A percentile compares a stretch with the other conserved stretches of the same genome.
Evolutionary conservation across 2,113 vertebrate species (phyloP).

Genomic region (Bufo gargarizans): DNA sequence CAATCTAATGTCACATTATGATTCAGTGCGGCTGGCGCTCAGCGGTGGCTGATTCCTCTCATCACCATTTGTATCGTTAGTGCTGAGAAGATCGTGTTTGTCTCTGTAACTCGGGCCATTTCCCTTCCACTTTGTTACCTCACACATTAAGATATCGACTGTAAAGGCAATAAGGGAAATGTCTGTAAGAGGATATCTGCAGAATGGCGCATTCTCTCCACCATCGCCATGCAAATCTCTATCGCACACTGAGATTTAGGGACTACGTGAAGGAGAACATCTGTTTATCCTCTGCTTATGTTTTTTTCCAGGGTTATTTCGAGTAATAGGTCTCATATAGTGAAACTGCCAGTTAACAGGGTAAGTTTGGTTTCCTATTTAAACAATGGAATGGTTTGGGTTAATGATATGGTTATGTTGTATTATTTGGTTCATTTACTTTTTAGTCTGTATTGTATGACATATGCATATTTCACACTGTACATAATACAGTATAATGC

Average conservation of each 20-base stretch:
- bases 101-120: background rate
- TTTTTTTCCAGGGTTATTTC: conserved; percentile 85
- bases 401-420: background rate
- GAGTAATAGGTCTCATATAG: conserved; percentile 92
- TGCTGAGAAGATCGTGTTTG: conserved; percentile 2
- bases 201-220: conserved; percentile 2
- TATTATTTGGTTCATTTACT: background rate
- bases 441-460: background rate
- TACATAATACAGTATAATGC: no score
- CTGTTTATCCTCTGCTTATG: conserved; percentile 43
- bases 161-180: conserved; percentile 14
- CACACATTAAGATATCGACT: conserved; percentile 5
- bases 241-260: conserved; percentile 23
- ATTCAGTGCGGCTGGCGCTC: background rate
- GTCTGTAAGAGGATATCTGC: conserved; percentile 11
- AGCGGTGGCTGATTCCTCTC: background rate
- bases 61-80: conserved; percentile 16
- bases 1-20: background rate
- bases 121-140: conserved; percentile 25
- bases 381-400: background rate
- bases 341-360: conserved; percentile 87
- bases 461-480: background rate
- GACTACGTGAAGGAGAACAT: background rate
- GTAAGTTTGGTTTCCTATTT: conserved; percentile 72
- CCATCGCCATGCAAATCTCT: conserved; percentile 26